A percentile compares a stretch with the other conserved stretches of the same genome.
phyloP scores from a whole-genome alignment of 2,113 vertebrate species.

The Lonchura striata region DNA sequence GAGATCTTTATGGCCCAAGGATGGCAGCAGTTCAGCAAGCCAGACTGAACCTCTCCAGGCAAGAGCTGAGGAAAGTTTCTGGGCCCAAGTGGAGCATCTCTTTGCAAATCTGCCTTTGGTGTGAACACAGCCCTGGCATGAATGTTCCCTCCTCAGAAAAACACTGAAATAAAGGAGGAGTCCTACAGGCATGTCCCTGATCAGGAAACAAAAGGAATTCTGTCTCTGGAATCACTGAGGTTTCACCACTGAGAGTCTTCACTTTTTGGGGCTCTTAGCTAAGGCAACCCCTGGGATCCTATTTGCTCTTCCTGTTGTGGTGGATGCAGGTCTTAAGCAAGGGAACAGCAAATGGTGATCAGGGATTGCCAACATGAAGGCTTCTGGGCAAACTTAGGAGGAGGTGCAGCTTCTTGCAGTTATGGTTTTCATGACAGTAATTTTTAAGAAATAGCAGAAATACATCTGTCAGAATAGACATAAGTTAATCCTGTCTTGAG shows the following conservation, averaged over 20 bases:
- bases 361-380: background rate
- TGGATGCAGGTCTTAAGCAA: background rate
- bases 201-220: background rate
- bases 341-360: background rate
- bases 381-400: background rate
- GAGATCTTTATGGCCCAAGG: background rate
- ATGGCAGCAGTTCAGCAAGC: background rate
- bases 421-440: background rate
- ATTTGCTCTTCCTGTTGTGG: background rate
- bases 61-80: background rate
- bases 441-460: background rate
- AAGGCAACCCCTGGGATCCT: background rate
- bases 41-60: background rate
- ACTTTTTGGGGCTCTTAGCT: background rate
- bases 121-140: background rate
- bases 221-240: background rate
- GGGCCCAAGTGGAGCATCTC: background rate
- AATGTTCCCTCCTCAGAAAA: background rate
- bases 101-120: background rate
- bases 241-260: background rate
- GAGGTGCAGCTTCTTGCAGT: background rate
- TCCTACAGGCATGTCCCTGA: no score
- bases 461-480: background rate
- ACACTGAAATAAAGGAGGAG: background rate
- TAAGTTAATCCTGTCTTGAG: background rate